phyloP scores from a whole-genome alignment of 2,113 vertebrate genomes.

The Thunnus thynnus region DNA sequence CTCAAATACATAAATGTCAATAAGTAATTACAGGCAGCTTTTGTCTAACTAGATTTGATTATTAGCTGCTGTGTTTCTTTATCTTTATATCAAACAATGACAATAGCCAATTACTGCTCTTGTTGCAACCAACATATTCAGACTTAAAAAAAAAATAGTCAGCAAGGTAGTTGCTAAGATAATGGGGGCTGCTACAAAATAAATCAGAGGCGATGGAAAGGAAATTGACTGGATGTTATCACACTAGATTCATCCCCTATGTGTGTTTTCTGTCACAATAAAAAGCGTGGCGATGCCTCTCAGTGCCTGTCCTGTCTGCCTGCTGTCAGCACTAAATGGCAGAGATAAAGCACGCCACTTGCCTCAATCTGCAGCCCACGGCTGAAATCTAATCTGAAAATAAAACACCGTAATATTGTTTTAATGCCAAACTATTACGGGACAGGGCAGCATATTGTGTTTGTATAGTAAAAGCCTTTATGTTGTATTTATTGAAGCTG shows the following conservation, averaged over 20 bases:
- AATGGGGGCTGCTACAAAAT: slow-evolving; percentile 62
- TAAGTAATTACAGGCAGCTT: background rate
- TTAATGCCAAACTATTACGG: slow-evolving; percentile 73
- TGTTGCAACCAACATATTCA: slow-evolving; percentile 32
- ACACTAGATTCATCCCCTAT: slow-evolving; percentile 70
- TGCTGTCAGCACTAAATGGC: slow-evolving; percentile 76
- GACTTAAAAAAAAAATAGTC: slow-evolving; percentile 52
- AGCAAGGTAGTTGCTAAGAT: slow-evolving; percentile 45
- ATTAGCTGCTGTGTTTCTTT: slow-evolving; percentile 1
- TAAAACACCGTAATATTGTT: slow-evolving; percentile 76
- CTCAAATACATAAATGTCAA: background rate
- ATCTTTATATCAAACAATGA: slow-evolving; percentile 14
- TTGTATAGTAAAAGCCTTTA: slow-evolving; percentile 63
- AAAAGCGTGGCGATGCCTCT: slow-evolving; percentile 65
- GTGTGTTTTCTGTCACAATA: slow-evolving; percentile 76
- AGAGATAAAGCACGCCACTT: slow-evolving; percentile 72
- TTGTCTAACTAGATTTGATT: slow-evolving; percentile 29
- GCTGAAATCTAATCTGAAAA: slow-evolving; percentile 74
- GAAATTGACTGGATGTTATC: slow-evolving; percentile 84
- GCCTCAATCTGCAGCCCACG: slow-evolving; percentile 59
- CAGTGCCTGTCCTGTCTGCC: slow-evolving; percentile 67
- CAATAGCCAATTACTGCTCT: slow-evolving; percentile 23
- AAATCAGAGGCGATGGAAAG: slow-evolving; percentile 66
- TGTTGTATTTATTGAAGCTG: slow-evolving; percentile 66
- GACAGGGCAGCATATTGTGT: slow-evolving; percentile 69